These are phyloP conservation scores for Actinernus sp. DNA, from an alignment of 92 coral and sea anemone genomes.

Conservation along the genomic window DNA sequence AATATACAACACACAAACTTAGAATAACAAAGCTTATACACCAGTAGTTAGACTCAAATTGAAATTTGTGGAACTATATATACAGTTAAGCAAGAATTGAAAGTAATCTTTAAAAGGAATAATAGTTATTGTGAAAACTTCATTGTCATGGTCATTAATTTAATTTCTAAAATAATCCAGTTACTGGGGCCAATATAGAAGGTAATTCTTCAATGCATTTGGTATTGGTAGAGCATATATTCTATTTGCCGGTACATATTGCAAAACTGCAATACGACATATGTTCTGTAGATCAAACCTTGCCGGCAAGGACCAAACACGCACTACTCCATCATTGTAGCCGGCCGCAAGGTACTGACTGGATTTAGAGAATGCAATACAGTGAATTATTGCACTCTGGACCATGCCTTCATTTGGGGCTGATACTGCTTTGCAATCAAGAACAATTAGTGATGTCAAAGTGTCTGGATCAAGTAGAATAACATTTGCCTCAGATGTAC, in stretches of 20 bases:
- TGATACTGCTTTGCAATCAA: conserved; percentile 67
- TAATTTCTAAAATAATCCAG: neutral
- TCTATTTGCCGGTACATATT: conserved; percentile 77
- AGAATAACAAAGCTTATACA: no score
- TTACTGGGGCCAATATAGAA: conserved; percentile 57
- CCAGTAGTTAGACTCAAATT: no score
- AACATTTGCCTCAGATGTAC: conserved; percentile 83
- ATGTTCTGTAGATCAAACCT: conserved; percentile 76
- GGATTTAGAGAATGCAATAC: conserved; percentile 83
- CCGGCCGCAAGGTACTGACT: conserved; percentile 87
- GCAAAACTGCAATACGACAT: conserved; percentile 79
- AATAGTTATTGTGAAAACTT: no score
- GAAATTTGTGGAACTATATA: no score
- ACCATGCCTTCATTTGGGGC: conserved; percentile 49
- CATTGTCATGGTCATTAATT: no score
- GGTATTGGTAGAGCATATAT: conserved; percentile 74
- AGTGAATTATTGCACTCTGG: conserved; percentile 76
- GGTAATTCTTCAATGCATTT: conserved; percentile 65
- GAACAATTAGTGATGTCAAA: conserved; percentile 27
- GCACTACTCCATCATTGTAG: conserved; percentile 76
- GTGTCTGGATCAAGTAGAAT: conserved; percentile 52
- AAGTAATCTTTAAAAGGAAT: no score
- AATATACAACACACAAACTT: no score
- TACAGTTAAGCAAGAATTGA: no score
- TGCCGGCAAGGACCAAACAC: conserved; percentile 81